phyloP scores from a whole-genome alignment of 2,888 invertebrate genomes.

The Phytoseiulus persimilis region DNA sequence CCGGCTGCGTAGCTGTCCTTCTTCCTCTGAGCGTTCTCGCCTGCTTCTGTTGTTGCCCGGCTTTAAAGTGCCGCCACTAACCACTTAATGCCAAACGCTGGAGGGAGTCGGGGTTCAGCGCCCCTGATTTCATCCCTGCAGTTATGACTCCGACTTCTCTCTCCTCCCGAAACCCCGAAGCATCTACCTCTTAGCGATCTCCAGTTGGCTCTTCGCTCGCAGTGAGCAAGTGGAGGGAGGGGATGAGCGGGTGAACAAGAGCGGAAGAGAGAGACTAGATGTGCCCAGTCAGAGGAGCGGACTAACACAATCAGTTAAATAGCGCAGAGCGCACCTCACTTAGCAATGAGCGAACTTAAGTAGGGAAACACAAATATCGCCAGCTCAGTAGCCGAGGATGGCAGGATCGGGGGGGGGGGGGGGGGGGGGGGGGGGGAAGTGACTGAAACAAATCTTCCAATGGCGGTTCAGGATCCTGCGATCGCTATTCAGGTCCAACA shows the following conservation, averaged over 20 bases:
- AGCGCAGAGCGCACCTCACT: conserved; percentile 13
- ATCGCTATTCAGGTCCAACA: background rate
- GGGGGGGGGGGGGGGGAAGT: too few species aligned
- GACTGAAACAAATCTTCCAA: background rate
- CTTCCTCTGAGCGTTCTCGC: background rate
- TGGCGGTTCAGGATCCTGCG: background rate
- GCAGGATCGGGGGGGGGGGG: background rate
- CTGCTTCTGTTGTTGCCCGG: background rate
- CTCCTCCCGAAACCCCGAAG: background rate
- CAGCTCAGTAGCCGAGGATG: background rate
- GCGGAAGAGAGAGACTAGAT: background rate
- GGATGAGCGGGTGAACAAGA: background rate
- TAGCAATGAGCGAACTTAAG: background rate
- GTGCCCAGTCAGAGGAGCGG: background rate
- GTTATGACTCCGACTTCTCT: background rate
- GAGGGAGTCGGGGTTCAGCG: background rate
- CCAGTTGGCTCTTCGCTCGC: background rate
- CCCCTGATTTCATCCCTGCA: background rate
- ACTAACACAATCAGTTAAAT: conserved; percentile 36
- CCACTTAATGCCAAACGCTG: background rate
- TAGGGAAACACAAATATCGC: background rate
- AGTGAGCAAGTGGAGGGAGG: background rate
- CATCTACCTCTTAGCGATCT: background rate
- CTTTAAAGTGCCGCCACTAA: background rate
- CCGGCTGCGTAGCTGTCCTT: background rate